phyloP scores from a whole-genome alignment of 2,888 invertebrate species.

The Lissonota sp. region DNA sequence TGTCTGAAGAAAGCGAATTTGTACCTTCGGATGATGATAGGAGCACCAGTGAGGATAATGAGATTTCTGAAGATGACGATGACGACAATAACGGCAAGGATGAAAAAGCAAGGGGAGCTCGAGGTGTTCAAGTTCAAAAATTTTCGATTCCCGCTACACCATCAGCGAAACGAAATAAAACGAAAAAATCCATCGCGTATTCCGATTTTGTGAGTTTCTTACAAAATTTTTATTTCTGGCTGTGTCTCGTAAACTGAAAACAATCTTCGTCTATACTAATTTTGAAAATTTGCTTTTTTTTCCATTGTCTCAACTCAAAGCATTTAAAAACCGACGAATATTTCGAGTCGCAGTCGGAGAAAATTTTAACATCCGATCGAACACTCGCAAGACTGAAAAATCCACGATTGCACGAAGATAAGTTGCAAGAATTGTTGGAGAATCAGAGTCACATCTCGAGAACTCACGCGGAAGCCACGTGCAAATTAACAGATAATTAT shows the following conservation, averaged over 20 bases:
- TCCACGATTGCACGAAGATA: constrained; percentile 88
- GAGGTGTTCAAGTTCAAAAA: constrained; percentile 36
- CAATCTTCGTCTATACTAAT: constrained; percentile 52
- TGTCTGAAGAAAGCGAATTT: constrained; percentile 74
- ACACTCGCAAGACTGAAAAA: constrained; percentile 91
- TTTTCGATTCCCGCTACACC: constrained; percentile 64
- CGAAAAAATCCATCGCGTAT: constrained; percentile 67
- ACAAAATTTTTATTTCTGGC: constrained; percentile 6
- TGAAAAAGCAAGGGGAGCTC: constrained; percentile 11
- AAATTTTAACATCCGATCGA: constrained; percentile 90
- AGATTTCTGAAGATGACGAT: constrained; percentile 64
- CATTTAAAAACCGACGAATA: constrained; percentile 80
- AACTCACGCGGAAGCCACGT: constrained; percentile 87
- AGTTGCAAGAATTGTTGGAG: constrained; percentile 86
- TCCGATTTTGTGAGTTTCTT: constrained; percentile 75
- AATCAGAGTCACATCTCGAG: constrained; percentile 84
- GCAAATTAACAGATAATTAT: constrained; percentile 86
- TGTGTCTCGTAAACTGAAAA: background rate
- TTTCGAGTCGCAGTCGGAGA: constrained; percentile 79
- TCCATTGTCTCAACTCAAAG: constrained; percentile 58
- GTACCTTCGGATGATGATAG: constrained; percentile 70
- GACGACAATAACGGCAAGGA: constrained; percentile 47
- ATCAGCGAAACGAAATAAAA: constrained; percentile 59
- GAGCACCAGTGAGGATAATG: constrained; percentile 72
- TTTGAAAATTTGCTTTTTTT: constrained; percentile 10